Evolutionary conservation across 2,797 vertebrate genomes (phyloP).

Genomic region (Emys orbicularis): DNA sequence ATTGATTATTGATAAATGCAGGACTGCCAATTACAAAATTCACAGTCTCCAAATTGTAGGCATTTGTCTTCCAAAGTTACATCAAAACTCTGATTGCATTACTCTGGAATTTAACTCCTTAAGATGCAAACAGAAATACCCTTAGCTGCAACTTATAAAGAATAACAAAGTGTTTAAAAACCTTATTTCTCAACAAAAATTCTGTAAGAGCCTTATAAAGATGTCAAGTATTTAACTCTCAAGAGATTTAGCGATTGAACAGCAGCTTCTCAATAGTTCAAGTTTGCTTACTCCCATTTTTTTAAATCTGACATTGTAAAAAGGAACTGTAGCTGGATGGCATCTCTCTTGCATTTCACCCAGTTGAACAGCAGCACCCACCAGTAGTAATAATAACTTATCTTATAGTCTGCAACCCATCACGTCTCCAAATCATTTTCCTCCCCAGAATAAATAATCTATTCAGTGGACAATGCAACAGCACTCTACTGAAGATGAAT

Average conservation of each 20-base stretch:
- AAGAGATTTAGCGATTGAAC: neutral
- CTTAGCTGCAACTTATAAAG: neutral
- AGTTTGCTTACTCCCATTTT: neutral
- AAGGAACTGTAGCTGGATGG: no score
- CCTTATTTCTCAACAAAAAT: neutral
- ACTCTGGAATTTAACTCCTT: conserved; percentile 44
- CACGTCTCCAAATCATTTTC: neutral
- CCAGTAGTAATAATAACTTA: neutral
- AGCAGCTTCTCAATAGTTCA: neutral
- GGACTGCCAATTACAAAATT: neutral
- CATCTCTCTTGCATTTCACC: neutral
- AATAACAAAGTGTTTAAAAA: neutral
- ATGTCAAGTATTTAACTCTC: neutral
- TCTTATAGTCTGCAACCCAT: neutral
- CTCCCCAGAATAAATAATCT: neutral
- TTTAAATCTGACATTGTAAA: neutral
- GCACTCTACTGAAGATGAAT: conserved; percentile 22
- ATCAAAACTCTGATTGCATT: conserved; percentile 7
- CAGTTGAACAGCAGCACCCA: neutral
- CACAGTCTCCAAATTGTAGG: neutral
- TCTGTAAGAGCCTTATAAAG: neutral
- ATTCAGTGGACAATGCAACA: neutral
- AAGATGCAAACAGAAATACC: neutral
- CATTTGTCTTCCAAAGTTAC: neutral
- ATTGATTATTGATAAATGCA: neutral